phyloP scores from a whole-genome alignment of 1,140 invertebrate species.

The Ericerus pela region DNA sequence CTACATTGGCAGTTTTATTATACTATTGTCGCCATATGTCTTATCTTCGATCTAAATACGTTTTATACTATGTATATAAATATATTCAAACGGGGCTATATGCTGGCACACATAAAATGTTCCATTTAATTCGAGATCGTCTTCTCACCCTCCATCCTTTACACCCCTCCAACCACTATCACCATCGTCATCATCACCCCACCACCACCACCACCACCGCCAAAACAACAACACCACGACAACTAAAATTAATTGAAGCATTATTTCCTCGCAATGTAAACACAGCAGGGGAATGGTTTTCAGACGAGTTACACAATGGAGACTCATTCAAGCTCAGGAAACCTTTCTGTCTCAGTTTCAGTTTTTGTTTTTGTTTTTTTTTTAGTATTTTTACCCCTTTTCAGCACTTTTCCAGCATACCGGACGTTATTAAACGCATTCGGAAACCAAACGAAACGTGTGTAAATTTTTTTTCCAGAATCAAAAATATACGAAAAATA shows the following conservation, averaged over 20 bases:
- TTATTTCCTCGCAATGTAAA: not conserved
- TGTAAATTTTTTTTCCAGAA: too few species aligned
- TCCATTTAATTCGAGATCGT: not conserved
- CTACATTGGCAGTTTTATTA: slow-evolving; percentile 10
- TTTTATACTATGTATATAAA: not conserved
- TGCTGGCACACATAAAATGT: not conserved
- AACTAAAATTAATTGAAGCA: not conserved
- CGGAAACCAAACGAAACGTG: too few species aligned
- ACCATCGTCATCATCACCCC: not conserved
- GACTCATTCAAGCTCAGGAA: too few species aligned
- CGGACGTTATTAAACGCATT: too few species aligned
- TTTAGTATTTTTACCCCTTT: too few species aligned
- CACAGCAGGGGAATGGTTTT: not conserved
- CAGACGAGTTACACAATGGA: slow-evolving; percentile 2
- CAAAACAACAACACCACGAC: not conserved
- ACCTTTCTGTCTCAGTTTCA: too few species aligned
- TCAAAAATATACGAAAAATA: too few species aligned
- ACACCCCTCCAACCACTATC: not conserved
- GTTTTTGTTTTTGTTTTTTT: too few species aligned
- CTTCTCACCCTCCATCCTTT: not conserved
- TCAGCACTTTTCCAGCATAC: too few species aligned
- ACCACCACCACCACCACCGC: not conserved
- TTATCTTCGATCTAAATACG: slow-evolving; percentile 4
- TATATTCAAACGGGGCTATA: too few species aligned
- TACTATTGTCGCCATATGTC: slow-evolving; percentile 3